These are phyloP conservation scores for Drosophila bipectinata DNA, from an alignment of 1,140 invertebrate species.

Conservation along the genomic window DNA sequence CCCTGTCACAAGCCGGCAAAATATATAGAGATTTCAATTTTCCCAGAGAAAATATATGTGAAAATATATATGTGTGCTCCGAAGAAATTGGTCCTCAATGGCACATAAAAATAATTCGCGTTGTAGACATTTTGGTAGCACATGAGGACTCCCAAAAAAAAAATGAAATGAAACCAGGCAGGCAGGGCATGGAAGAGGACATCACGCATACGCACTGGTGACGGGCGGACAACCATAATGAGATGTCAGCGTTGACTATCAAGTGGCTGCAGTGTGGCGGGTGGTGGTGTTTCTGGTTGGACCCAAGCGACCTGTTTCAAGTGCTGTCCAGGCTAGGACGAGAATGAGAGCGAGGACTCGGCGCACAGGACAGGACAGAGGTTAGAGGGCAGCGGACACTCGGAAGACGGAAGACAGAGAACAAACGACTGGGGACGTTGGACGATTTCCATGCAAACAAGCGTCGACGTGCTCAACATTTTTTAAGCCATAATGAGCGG, in stretches of 20 bases:
- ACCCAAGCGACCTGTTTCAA: constrained; percentile 74
- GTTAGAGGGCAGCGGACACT: constrained; percentile 1
- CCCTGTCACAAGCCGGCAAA: not conserved
- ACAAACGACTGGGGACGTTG: not conserved
- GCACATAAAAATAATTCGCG: constrained; percentile 78
- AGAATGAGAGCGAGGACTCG: constrained; percentile 16
- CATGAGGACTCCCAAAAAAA: constrained; percentile 24
- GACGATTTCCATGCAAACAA: constrained; percentile 66
- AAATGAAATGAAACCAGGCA: not conserved
- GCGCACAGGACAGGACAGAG: not conserved
- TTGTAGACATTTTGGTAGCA: constrained; percentile 72
- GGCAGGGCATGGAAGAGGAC: constrained; percentile 27
- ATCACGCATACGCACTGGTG: constrained; percentile 75
- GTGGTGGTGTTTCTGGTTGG: constrained; percentile 39
- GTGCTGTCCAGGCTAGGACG: constrained; percentile 43
- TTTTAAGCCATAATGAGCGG: constrained; percentile 81
- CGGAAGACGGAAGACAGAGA: constrained; percentile 4
- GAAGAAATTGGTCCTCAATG: constrained; percentile 72
- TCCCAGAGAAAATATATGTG: constrained; percentile 30
- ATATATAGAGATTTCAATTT: constrained; percentile 24
- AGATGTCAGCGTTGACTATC: constrained; percentile 80
- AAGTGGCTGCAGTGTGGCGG: constrained; percentile 59
- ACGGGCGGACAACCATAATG: constrained; percentile 74
- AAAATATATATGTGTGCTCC: constrained; percentile 26
- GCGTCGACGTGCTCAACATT: constrained; percentile 78